Evolutionary conservation across 2,888 invertebrate genomes (phyloP).

Genomic region (Lithophane semibrunnea): DNA sequence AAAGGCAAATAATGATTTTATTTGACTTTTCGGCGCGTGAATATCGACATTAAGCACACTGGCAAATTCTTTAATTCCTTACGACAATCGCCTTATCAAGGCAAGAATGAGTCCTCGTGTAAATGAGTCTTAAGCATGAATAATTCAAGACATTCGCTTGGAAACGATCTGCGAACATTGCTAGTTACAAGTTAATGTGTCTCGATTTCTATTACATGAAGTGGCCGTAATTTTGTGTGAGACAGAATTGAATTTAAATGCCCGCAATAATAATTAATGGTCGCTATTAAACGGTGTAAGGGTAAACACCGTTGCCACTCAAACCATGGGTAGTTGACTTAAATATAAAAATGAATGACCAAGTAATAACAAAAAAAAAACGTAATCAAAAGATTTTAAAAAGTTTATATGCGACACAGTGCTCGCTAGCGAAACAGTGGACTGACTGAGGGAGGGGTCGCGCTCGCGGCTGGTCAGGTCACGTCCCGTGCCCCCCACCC

Average conservation of each 20-base stretch:
- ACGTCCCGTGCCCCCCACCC: too few relatives aligned
- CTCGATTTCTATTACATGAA: constrained; percentile 21
- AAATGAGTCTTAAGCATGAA: constrained; percentile 28
- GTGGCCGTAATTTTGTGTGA: neutral
- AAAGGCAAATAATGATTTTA: neutral
- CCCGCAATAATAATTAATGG: neutral
- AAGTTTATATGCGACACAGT: too few relatives aligned
- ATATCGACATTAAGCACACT: neutral
- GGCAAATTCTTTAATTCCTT: neutral
- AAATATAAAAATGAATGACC: too few relatives aligned
- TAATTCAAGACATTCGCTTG: constrained; percentile 43
- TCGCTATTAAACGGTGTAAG: too few relatives aligned
- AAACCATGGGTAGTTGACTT: too few relatives aligned
- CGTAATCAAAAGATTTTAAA: too few relatives aligned
- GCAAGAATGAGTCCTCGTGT: neutral
- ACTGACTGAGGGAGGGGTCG: too few relatives aligned
- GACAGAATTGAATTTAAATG: neutral
- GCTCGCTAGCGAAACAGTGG: too few relatives aligned
- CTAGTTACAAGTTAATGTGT: constrained; percentile 28
- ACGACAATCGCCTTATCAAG: neutral
- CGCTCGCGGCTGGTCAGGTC: too few relatives aligned
- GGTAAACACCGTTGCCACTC: too few relatives aligned
- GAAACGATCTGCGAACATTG: constrained; percentile 37
- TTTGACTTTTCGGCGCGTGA: neutral
- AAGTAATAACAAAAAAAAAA: too few relatives aligned